Percentiles rank a stretch among this genome's conserved stretches.
Conservation (phyloP, 2,113 vertebrate species). For the Lagopus muta region DNA sequence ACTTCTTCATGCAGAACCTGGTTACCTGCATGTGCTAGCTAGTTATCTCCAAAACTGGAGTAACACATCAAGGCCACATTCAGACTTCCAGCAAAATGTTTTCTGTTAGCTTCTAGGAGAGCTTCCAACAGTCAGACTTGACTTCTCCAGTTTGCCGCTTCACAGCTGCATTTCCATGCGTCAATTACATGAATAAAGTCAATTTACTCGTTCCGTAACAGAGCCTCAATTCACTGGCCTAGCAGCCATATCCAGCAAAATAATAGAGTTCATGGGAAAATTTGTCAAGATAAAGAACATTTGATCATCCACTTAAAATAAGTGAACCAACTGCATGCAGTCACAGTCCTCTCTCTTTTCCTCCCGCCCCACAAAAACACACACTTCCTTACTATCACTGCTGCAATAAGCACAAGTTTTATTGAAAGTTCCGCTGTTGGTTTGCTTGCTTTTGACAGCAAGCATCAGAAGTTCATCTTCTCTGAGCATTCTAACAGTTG, state of each 20-base stretch:
- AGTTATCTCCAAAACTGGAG: neutral
- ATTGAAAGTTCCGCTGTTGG: neutral
- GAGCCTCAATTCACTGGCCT: neutral
- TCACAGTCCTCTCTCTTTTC: neutral
- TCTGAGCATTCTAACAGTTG: neutral
- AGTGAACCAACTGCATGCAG: neutral
- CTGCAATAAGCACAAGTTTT: neutral
- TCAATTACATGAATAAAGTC: neutral
- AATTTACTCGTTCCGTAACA: neutral
- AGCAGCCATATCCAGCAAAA: neutral
- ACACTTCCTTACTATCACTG: neutral
- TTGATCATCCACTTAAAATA: neutral
- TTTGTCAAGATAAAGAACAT: neutral
- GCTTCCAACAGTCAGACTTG: fast-evolving
- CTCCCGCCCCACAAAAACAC: neutral
- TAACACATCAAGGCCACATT: neutral
- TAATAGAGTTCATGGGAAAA: neutral
- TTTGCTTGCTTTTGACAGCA: neutral
- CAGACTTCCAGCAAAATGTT: neutral
- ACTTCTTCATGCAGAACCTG: neutral
- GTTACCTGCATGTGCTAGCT: neutral
- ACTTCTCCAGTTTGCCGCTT: neutral
- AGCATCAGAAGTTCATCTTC: neutral
- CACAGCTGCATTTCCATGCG: neutral
- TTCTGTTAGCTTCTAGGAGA: neutral